Evolutionary conservation across 1,140 invertebrate genomes (phyloP), one percentile per base, ranked within the genome.

Genomic region (Brachionus asplanchnoidis): DNA sequence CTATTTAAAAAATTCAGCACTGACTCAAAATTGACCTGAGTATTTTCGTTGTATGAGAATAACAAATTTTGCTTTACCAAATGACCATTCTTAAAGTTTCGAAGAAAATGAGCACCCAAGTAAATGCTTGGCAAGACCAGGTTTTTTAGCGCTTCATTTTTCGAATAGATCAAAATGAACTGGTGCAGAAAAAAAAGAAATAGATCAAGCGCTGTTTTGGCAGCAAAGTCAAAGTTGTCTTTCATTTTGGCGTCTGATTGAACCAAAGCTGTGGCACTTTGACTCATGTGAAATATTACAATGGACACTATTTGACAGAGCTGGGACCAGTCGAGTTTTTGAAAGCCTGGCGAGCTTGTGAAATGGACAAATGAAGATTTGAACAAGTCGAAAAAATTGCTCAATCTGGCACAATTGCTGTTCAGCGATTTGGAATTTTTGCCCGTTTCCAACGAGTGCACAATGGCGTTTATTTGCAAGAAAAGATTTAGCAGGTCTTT

Each of bases 401-500:
- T 77, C 9, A 77, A 23, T 36, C 46, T 77, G 4, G 11, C n/a
- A 12, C 42, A 36, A 50, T 46, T 50, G 46, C 42, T 77, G 26
- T 73, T 73, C 8, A 50, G 9, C 1, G 73, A 77, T 50, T 77
- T 77, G 8, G 73, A 77, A 46, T 77, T 46, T 77, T 77, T 77
- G 17, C 73, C 73, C 14, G 20, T 50, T 26, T 50, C 11, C 11
- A 46, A n/a, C 23, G 73, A 77, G 26, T 77, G 44, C 3, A 77
- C 14, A 6, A 77, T 77, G 12, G 73, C 73, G 12, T 77, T 77
- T 50, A 50, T 9, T 44, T 82, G 79, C 17, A 82, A 44, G 20
- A 82, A 82, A 12, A 82, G 42, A 65, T 9, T 40, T 7, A 82
- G 20, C n/a, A 82, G 7, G 14, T 82, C 79, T 46, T 82, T 82